A percentile compares a stretch with the other conserved stretches of the same genome.
phyloP scores from a whole-genome alignment of 1,140 invertebrate species.

The Rhyacophila brunnea region DNA sequence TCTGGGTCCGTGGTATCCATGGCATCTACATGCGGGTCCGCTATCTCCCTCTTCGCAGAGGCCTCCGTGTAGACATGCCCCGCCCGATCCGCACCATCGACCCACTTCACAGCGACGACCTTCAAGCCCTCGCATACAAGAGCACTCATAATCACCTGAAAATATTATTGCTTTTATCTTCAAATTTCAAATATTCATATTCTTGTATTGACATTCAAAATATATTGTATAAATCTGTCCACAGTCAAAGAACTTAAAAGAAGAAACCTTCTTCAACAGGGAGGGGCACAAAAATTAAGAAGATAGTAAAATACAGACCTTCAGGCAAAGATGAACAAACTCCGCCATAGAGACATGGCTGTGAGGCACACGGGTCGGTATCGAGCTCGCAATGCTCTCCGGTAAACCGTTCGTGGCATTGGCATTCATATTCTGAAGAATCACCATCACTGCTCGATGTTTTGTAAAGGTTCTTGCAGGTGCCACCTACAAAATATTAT shows the following conservation, averaged over 20 bases:
- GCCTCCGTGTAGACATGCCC: conserved; percentile 74
- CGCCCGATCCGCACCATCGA: conserved; percentile 60
- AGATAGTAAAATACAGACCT: conserved; percentile 4
- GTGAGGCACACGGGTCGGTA: conserved; percentile 79
- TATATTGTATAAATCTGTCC: too few species aligned
- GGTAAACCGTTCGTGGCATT: conserved; percentile 71
- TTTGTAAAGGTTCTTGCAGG: conserved; percentile 59
- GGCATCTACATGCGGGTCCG: conserved; percentile 68
- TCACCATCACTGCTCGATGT: conserved; percentile 40
- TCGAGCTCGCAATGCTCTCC: conserved; percentile 79
- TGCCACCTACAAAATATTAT: conserved; percentile 56
- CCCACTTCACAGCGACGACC: conserved; percentile 67
- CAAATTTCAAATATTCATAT: too few species aligned
- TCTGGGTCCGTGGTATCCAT: conserved; percentile 64
- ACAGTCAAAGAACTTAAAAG: too few species aligned
- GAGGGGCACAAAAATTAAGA: too few species aligned
- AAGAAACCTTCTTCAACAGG: not conserved
- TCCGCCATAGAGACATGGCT: conserved; percentile 79
- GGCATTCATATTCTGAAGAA: conserved; percentile 63
- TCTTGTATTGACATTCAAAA: too few species aligned
- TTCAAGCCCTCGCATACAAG: conserved; percentile 11
- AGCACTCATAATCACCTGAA: conserved; percentile 27
- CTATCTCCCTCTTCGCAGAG: conserved; percentile 74
- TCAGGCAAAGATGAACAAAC: conserved; percentile 49
- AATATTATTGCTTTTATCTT: conserved; percentile 3